Conservation (phyloP, 2,113 vertebrate species). For the Gopherus flavomarginatus region DNA sequence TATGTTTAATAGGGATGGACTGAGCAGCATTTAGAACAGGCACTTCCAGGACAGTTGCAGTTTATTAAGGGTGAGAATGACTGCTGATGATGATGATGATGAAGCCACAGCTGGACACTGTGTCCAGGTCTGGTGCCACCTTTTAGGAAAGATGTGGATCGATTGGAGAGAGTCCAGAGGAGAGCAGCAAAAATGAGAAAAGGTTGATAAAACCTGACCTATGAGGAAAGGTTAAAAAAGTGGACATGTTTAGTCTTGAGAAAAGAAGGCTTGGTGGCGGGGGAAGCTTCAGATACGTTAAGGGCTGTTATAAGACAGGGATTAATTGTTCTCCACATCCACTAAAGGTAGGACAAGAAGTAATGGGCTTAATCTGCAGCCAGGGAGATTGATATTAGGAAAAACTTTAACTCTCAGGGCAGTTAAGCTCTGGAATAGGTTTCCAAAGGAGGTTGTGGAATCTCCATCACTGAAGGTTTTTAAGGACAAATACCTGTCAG, state of each 20-base stretch:
- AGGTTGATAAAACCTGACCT: not conserved
- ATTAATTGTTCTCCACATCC: not conserved
- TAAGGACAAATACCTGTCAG: too few relatives aligned
- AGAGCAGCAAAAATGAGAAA: not conserved
- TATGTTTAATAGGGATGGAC: not conserved
- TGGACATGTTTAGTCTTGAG: too few relatives aligned
- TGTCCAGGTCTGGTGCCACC: not conserved
- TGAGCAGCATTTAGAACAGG: not conserved
- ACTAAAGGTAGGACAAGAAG: not conserved
- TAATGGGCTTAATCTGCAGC: not conserved
- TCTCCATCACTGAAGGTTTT: too few relatives aligned
- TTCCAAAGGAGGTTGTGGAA: too few relatives aligned
- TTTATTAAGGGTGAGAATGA: not conserved
- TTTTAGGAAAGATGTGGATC: not conserved
- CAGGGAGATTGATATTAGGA: not conserved
- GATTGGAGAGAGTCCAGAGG: not conserved
- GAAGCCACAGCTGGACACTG: not conserved
- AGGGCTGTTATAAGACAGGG: not conserved
- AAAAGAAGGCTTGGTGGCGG: too few relatives aligned
- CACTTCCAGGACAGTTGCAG: not conserved
- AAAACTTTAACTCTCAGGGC: too few relatives aligned
- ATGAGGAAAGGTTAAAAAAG: too few relatives aligned
- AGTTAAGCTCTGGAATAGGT: too few relatives aligned
- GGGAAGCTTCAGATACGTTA: not conserved
- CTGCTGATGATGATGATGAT: not conserved